A percentile compares a stretch with the other conserved stretches of the same genome.
phyloP scores from a whole-genome alignment of 2,113 vertebrate genomes.

The Reinhardtius hippoglossoides region DNA sequence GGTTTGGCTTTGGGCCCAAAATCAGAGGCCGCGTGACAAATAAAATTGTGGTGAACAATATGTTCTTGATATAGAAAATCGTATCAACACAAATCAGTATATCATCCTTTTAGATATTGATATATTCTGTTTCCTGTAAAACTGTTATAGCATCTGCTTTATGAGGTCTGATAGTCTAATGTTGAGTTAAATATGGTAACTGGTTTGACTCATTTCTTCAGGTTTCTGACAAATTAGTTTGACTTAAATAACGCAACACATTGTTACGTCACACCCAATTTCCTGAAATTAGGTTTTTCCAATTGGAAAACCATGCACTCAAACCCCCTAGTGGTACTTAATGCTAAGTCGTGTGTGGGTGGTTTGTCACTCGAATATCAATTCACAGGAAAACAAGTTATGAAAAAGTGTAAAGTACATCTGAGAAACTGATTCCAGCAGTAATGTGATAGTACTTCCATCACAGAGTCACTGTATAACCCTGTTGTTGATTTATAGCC shows the following conservation, averaged over 20 bases:
- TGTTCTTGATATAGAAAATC: too few species aligned
- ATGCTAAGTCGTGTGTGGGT: background rate
- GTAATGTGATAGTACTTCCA: too few species aligned
- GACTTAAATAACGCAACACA: background rate
- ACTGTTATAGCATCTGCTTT: too few species aligned
- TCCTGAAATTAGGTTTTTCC: background rate
- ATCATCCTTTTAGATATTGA: too few species aligned
- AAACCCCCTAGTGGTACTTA: conserved; percentile 10
- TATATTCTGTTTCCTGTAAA: too few species aligned
- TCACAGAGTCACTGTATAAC: background rate
- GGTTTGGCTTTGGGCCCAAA: background rate
- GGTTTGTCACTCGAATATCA: background rate
- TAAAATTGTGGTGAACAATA: too few species aligned
- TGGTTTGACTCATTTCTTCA: background rate
- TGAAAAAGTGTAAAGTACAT: background rate
- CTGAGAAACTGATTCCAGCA: background rate
- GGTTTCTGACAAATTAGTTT: background rate
- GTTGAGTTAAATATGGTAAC: too few species aligned
- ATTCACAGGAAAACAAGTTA: background rate
- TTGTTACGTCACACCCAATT: background rate
- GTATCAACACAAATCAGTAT: too few species aligned
- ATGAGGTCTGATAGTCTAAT: too few species aligned
- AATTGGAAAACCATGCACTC: background rate
- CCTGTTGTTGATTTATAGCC: too few species aligned
- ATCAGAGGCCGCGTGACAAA: too few species aligned